Conservation (phyloP, 2,888 invertebrate species). For the Cephus pygmeus region DNA sequence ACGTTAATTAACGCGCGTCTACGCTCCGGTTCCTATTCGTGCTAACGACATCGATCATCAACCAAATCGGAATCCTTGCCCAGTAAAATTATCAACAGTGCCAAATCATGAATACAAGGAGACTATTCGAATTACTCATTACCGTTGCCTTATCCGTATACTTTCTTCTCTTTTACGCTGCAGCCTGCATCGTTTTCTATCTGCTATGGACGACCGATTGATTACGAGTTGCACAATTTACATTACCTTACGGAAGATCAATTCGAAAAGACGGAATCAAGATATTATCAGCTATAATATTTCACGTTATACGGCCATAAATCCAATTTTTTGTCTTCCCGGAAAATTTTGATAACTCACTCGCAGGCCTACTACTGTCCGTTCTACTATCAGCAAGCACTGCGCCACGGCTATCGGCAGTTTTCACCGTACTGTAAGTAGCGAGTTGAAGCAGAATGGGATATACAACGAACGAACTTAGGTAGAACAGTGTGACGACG, state of each 20-base stretch:
- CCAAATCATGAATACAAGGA: conserved; percentile 38
- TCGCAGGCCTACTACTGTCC: background rate
- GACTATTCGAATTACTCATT: conserved; percentile 51
- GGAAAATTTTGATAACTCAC: no score
- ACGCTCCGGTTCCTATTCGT: conserved; percentile 20
- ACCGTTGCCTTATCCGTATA: conserved; percentile 55
- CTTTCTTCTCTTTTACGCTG: conserved; percentile 57
- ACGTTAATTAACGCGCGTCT: background rate
- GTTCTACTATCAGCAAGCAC: background rate
- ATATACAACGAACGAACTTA: conserved; percentile 30
- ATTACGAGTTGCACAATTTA: background rate
- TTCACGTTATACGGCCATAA: background rate
- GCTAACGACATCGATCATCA: conserved; percentile 12
- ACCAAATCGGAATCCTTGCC: background rate
- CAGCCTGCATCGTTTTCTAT: conserved; percentile 44
- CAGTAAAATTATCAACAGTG: background rate
- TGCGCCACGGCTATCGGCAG: background rate
- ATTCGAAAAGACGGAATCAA: background rate
- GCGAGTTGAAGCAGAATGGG: background rate
- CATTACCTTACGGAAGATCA: background rate
- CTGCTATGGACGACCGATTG: conserved; percentile 45
- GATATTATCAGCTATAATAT: background rate
- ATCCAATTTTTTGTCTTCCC: background rate
- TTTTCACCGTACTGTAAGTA: background rate
- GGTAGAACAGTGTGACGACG: conserved; percentile 56